Percentiles rank a stretch among this genome's conserved stretches.
These are phyloP conservation scores for Erithacus rubecula DNA, from an alignment of 2,797 vertebrate genomes.

Conservation along the genomic window DNA sequence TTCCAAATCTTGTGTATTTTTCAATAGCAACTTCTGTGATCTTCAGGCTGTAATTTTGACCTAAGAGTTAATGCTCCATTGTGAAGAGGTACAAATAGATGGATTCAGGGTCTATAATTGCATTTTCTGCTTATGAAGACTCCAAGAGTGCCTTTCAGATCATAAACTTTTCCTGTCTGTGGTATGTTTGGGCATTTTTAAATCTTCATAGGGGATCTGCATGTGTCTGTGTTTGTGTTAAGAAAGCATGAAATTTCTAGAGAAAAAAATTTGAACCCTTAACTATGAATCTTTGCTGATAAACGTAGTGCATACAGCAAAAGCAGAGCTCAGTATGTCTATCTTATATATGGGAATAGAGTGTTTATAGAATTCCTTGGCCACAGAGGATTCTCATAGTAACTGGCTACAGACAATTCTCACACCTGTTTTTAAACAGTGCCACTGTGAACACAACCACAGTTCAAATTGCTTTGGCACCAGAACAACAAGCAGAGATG, in stretches of 20 bases:
- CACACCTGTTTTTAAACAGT: background rate
- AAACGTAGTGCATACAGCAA: background rate
- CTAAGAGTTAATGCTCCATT: background rate
- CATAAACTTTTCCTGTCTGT: background rate
- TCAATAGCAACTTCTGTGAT: background rate
- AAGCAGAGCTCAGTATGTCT: background rate
- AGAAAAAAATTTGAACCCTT: background rate
- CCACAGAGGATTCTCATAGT: background rate
- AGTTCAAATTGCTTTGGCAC: background rate
- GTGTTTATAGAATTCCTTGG: background rate
- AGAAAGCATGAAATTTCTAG: background rate
- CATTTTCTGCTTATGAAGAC: background rate
- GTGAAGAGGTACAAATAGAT: background rate
- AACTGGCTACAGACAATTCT: background rate
- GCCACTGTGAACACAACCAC: background rate
- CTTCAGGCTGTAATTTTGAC: background rate
- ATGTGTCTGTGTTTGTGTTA: background rate
- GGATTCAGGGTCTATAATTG: background rate
- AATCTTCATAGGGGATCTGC: background rate
- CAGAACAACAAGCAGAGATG: background rate
- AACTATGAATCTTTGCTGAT: background rate
- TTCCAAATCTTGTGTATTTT: background rate
- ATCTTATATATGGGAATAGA: background rate
- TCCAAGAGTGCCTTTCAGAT: background rate
- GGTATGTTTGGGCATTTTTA: accelerated